Conservation (phyloP, 37 sponge, comb jelly and placozoan species). For the Beroe forskalii region DNA sequence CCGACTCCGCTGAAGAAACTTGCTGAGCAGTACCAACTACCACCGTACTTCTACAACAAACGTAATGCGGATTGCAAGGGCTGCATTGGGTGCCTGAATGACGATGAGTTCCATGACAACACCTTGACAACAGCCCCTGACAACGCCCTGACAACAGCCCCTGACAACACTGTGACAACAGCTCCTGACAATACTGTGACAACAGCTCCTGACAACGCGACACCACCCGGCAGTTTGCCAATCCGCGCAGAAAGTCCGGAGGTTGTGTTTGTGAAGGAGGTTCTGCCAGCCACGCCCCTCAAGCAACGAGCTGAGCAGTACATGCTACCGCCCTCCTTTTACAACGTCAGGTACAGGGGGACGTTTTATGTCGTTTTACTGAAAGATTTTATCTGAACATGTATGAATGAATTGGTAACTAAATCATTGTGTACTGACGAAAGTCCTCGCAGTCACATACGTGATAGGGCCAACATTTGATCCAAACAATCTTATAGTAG, state of each 20-base stretch:
- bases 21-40: constrained; percentile 15
- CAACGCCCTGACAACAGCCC: too few relatives aligned
- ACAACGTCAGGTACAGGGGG: constrained; percentile 32
- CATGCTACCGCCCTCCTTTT: constrained; percentile 40
- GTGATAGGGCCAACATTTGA: too few relatives aligned
- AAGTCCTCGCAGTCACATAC: too few relatives aligned
- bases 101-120: background rate
- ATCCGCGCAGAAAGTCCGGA: background rate
- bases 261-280: constrained; percentile 1
- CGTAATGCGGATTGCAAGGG: constrained; percentile 19
- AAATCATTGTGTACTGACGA: too few relatives aligned
- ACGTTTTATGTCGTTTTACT: too few relatives aligned
- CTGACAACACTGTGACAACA: too few relatives aligned
- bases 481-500: too few relatives aligned
- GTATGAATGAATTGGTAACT: too few relatives aligned
- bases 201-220: background rate
- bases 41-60: constrained; percentile 37
- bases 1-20: constrained; percentile 20
- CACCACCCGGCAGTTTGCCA: background rate
- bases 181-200: background rate
- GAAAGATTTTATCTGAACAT: too few relatives aligned
- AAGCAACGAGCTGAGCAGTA: constrained; percentile 1
- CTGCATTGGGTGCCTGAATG: constrained; percentile 5
- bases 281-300: constrained; percentile 29
- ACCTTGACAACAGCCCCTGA: too few relatives aligned